phyloP scores from a whole-genome alignment of 2,797 vertebrate genomes.

The Mormyrops attenuatus region DNA sequence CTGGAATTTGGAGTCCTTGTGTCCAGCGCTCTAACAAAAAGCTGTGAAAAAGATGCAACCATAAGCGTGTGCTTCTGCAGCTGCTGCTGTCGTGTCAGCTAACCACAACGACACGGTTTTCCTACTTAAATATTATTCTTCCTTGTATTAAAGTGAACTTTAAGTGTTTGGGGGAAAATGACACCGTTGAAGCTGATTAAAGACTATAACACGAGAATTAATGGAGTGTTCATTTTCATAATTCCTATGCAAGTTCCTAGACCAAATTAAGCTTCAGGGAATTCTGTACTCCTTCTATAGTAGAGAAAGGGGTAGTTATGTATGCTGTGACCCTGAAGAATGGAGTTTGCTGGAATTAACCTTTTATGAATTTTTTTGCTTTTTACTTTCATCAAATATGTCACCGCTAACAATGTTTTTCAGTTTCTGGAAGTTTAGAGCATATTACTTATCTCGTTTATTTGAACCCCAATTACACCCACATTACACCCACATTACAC shows the following conservation, averaged over 20 bases:
- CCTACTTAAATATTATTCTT: background rate
- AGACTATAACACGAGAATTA: background rate
- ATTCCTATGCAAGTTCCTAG: background rate
- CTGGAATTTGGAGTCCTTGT: background rate
- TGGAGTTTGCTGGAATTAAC: background rate
- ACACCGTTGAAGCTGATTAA: background rate
- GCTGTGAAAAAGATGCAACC: background rate
- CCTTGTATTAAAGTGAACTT: background rate
- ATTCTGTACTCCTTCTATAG: background rate
- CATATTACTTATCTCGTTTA: background rate
- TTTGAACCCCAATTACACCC: too few relatives aligned
- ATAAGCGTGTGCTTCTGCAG: background rate
- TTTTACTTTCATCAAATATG: background rate
- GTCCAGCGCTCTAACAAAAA: background rate
- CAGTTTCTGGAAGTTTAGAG: background rate
- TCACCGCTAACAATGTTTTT: background rate
- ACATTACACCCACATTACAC: too few relatives aligned
- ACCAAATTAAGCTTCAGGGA: background rate
- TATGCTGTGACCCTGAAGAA: background rate
- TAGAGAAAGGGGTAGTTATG: background rate
- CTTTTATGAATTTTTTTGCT: background rate
- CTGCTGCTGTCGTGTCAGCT: constrained; percentile 6
- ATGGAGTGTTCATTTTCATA: background rate
- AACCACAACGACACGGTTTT: background rate
- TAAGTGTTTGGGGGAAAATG: background rate